Base-by-base conservation (phyloP, 2,797 vertebrate genomes). In the Silurus lanzhouensis region DNA sequence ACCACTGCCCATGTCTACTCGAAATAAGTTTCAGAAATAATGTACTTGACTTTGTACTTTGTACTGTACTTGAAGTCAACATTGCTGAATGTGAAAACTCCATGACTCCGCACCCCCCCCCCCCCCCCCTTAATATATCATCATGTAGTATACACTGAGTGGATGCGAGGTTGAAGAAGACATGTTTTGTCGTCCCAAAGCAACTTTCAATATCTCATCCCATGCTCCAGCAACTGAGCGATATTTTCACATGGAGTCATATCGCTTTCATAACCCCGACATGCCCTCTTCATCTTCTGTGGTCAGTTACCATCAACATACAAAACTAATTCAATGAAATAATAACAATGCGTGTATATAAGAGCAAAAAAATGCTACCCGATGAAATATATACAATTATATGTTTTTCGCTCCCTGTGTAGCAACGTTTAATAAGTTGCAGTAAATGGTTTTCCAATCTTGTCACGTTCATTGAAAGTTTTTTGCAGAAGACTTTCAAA, bases 61-160 rank as follows among this genome's bases (percentile, higher is more conserved):
- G 38, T 38, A 38, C 38, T 38, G 38, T 38, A 38, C 38, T 38
- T 85, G 93, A 91, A 91, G 86, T 91, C 82, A 88, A 92, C 88
- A 91, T 90, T 90, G 78, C 92, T 92, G 88, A 92, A 92, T 91
- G 91, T 90, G 87, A 25, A 89, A 89, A 89, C 84, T 90, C 88
- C 90, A 84, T 78, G 85, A 27, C n/a, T n/a, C n/a, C n/a, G n/a
- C n/a, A 27, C 92, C 88, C 87, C 86, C 87, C 89, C 31, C 31
- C 31, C 2, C 31, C 31, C 31, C 85, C 38, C 38, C 38, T 2
- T 38, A 4, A 15, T 52, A 80, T 91, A 91, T 89, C 87, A 88
- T 88, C 92, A 88, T 90, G 90, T 90, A 87, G 87, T 31, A 88
- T 88, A 87, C 81, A 86, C 80, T 87, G 87, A 90, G 86, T 83